These are phyloP conservation scores for Monopterus albus DNA, from an alignment of 2,113 vertebrate genomes.

Conservation along the genomic window DNA sequence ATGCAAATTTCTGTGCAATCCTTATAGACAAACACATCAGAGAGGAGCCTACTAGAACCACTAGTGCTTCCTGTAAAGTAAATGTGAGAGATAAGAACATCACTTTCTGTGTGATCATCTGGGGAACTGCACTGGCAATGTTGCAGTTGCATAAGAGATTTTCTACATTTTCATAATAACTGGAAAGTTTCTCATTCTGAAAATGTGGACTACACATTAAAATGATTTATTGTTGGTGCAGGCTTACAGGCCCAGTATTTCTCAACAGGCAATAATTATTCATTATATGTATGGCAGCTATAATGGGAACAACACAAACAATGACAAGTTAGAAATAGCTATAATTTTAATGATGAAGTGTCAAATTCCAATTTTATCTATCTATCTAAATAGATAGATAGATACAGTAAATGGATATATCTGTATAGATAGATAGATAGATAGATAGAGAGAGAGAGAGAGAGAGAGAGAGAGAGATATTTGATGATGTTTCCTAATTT, in stretches of 20 bases:
- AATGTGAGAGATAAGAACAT: conserved; percentile 56
- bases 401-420: no score
- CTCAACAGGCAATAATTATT: not conserved
- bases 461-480: no score
- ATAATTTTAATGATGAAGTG: no score
- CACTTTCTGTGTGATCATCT: conserved; percentile 31
- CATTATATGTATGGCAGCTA: not conserved
- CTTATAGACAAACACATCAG: conserved; percentile 39
- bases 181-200: not conserved
- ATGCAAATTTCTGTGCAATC: conserved; percentile 27
- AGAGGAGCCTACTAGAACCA: conserved; percentile 34
- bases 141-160: not conserved
- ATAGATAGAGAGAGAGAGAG: no score
- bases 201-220: not conserved
- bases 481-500: not conserved
- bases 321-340: no score
- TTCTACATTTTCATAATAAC: not conserved
- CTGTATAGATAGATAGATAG: no score
- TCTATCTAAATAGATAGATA: no score
- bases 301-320: not conserved
- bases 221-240: conserved; percentile 11
- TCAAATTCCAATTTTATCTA: no score
- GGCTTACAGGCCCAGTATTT: conserved; percentile 25
- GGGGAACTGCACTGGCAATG: conserved; percentile 11
- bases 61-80: conserved; percentile 29